Conservation (phyloP, 2,797 vertebrate species). For the Columba guinea region DNA sequence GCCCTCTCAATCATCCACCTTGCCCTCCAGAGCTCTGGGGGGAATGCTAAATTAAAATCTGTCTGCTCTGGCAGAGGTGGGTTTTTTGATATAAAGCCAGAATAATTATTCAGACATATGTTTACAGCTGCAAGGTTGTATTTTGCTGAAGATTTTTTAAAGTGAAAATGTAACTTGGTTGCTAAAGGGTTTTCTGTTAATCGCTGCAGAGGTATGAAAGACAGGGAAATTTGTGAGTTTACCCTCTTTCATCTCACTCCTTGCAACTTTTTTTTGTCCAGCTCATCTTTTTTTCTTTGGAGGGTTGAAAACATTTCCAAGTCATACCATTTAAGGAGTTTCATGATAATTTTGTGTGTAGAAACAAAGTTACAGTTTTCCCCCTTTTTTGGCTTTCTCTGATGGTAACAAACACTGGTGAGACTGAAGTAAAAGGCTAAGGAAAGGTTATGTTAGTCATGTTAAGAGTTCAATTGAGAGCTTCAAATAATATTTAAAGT, state of each 20-base stretch:
- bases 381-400: neutral
- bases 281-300: neutral
- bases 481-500: conserved; percentile 73
- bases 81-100: conserved; percentile 79
- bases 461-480: conserved; percentile 59
- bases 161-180: conserved; percentile 64
- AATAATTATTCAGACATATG: conserved; percentile 81
- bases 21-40: conserved; percentile 81
- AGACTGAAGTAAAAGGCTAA: neutral
- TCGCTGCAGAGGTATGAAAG: neutral
- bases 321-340: neutral
- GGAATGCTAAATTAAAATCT: conserved; percentile 83
- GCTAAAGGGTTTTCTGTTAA: conserved; percentile 66
- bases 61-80: conserved; percentile 78
- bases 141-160: conserved; percentile 71
- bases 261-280: conserved; percentile 24
- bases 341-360: neutral
- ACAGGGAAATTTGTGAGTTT: conserved; percentile 6
- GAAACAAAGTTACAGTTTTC: neutral
- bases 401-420: neutral
- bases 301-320: neutral
- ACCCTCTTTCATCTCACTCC: conserved; percentile 32
- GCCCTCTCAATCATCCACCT: conserved; percentile 80
- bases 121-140: conserved; percentile 77
- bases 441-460: conserved; percentile 23